Base-by-base conservation (phyloP, 2,113 vertebrate species). In the Sinocyclocheilus anophthalmus region DNA sequence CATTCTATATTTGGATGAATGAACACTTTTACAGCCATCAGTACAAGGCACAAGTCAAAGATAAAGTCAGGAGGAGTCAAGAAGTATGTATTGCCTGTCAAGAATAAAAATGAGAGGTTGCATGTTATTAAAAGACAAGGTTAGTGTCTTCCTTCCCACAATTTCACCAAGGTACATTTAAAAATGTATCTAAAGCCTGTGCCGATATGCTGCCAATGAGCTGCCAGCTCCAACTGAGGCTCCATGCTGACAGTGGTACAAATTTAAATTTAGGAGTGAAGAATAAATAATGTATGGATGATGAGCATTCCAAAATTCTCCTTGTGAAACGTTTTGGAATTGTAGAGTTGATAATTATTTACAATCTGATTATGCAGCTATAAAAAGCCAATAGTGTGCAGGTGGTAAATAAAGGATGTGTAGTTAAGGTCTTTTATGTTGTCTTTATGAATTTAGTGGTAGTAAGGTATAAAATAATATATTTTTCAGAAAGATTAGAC, bases 31-130 rank as follows among this genome's bases (percentile, higher is more conserved):
- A 42, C 16, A 77, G 26, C 16, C 24, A 1, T 37, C 76, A 20
- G 8, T 53, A 39, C 14, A 72, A 18, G 42, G 45, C 7, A 1
- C 67, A 20, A 37, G 30, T 70, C 67, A 70, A 33, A 59, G 55
- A 20, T 5, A 59, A 69, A 63, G 20, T 24, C 22, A 63, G 8
- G 59, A 63, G 20, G 37, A 37, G 37, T 33, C 37, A 37, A 33
- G 30, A 33, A 33, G 30, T 33, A 33, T 33, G 37, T 37, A 37
- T 37, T 37, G 33, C 8, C 18, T 70, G 67, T 37, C 67, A 9
- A 70, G 33, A 70, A 70, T 39, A 37, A 70, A 72, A 42, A 69
- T 69, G 14, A 69, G 65, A 42, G 37, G 69, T 72, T 72, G 8
- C 20, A 18, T 72, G 33, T 37, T 42, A 42, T 42, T 39, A 42